A percentile compares a stretch with the other conserved stretches of the same genome.
phyloP scores from a whole-genome alignment of 2,113 vertebrate species.

The Anhinga anhinga region DNA sequence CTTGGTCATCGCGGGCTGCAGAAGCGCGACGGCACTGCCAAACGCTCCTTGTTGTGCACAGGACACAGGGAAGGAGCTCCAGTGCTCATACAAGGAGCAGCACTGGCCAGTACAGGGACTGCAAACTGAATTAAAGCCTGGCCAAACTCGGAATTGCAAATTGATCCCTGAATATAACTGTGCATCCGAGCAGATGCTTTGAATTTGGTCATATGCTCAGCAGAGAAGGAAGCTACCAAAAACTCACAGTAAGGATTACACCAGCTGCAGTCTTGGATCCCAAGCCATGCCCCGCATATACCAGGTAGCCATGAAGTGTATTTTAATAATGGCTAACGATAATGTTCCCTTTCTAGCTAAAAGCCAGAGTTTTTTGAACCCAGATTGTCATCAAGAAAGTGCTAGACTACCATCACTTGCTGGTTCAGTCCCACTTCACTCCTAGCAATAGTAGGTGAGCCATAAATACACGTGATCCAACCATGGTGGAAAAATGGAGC shows the following conservation, averaged over 20 bases:
- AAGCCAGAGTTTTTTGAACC: neutral
- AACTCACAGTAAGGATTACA: neutral
- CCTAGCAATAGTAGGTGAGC: neutral
- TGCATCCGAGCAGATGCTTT: neutral
- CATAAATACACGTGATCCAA: neutral
- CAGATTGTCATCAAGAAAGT: neutral
- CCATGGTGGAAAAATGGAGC: neutral
- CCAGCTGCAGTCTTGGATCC: neutral
- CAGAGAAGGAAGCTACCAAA: neutral
- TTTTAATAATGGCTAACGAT: neutral
- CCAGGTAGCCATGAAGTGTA: neutral
- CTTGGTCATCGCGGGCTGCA: neutral
- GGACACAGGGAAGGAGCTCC: neutral
- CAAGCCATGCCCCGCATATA: fast-evolving
- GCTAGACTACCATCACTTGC: neutral
- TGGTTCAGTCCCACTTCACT: neutral
- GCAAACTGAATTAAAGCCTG: neutral
- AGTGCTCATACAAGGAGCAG: neutral
- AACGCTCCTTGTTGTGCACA: neutral
- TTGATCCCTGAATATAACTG: neutral
- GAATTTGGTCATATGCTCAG: neutral
- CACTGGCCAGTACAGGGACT: neutral
- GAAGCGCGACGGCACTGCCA: neutral
- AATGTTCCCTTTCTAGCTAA: neutral
- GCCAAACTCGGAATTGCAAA: neutral